Base-by-base conservation (phyloP, 2,797 vertebrate genomes). In the Siniperca undulata region DNA sequence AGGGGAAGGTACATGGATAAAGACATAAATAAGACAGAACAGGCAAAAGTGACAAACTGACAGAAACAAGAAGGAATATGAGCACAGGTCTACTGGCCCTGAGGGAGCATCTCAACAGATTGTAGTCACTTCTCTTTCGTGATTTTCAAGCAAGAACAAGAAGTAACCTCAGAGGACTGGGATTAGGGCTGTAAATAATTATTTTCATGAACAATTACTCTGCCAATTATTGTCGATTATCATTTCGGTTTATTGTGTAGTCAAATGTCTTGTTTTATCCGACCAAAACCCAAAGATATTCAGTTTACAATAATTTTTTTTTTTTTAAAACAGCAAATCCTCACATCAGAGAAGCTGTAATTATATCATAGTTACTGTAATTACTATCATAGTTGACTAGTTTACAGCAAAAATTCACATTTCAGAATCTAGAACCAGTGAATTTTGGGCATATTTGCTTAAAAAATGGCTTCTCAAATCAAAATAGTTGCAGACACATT, bases 1-100 rank as follows among this genome's bases (percentile, higher is more conserved):
- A 74, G 68, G 12, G 38, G 65, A 64, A 69, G 20, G 68, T 34
- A 85, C 65, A 36, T 38, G 44, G 46, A 88, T 71, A 77, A 86
- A 94, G 92, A 92, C 81, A 79, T 50, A 68, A 59, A 90, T 73
- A 78, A 76, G 75, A 89, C 20, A 69, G 74, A 74, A 74, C 24
- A 85, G 71, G 53, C n/a, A 77, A 86, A 85, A 81, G 84, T 67
- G 78, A 92, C 62, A 81, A 55, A 82, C 58, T 48, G 81, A 88
- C 61, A 79, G 22, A 78, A 74, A 86, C 22, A 71, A 70, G 60
- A 78, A 46, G 80, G 70, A 82, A 67, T 20, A 76, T 17, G 62
- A 86, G 82, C 27, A 16, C 55, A 74, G 52, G 64, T 81, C 44
- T 20, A 27, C 65, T 24, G 72, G 79, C 59, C 65, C 69, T 13